Evolutionary conservation across 2,888 invertebrate genomes (phyloP).

Genomic region (Agrochola circellaris): DNA sequence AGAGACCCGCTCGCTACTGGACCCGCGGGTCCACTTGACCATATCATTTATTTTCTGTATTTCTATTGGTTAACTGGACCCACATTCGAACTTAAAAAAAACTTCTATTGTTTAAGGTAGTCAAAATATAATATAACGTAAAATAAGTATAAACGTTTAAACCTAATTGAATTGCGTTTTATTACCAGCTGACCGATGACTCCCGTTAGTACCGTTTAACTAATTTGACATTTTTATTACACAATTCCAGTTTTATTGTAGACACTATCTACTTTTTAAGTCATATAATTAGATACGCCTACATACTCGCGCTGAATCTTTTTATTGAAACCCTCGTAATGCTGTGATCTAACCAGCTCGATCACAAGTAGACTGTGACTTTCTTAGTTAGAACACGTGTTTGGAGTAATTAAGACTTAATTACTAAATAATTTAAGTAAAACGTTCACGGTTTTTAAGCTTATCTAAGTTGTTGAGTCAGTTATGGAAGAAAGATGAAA

Average conservation of each 20-base stretch:
- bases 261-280: constrained; percentile 10
- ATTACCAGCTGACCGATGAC: no score
- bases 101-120: no score
- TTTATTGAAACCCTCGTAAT: constrained; percentile 43
- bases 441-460: constrained; percentile 23
- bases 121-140: no score
- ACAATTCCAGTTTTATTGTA: not conserved
- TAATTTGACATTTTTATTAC: no score
- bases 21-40: no score
- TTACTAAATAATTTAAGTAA: constrained; percentile 25
- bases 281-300: constrained; percentile 27
- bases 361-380: constrained; percentile 57
- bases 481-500: not conserved
- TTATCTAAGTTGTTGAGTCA: constrained; percentile 3
- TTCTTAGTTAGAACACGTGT: constrained; percentile 32
- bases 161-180: no score
- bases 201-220: no score
- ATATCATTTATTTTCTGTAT: no score
- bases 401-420: constrained; percentile 24
- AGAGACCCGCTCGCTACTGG: no score
- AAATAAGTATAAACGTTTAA: no score
- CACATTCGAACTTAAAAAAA: no score
- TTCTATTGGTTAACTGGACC: no score
- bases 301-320: constrained; percentile 39
- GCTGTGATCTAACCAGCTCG: constrained; percentile 45